These are phyloP conservation scores for Lydus trimaculatus DNA, from an alignment of 2,888 invertebrate species.

Conservation along the genomic window DNA sequence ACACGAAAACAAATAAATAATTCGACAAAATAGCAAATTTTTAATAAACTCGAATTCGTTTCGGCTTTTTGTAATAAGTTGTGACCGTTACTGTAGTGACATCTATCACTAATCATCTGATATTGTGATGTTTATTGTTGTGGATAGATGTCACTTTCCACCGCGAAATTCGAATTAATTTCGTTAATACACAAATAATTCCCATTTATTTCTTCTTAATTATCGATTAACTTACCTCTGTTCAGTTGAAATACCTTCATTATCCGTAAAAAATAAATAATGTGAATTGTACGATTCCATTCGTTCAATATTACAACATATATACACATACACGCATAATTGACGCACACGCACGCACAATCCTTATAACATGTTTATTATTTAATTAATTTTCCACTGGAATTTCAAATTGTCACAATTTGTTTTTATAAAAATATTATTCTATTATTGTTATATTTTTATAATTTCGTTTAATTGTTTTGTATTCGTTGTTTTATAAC, in stretches of 20 bases:
- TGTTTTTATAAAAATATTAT: background rate
- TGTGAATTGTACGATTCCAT: conserved; percentile 39
- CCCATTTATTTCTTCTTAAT: background rate
- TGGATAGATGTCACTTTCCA: background rate
- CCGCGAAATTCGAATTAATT: conserved; percentile 28
- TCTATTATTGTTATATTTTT: background rate
- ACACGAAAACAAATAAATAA: too few species aligned
- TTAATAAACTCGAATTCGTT: too few species aligned
- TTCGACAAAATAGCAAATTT: too few species aligned
- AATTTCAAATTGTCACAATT: background rate
- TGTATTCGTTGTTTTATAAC: background rate
- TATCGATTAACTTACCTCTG: conserved; percentile 35
- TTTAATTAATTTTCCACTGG: too few species aligned
- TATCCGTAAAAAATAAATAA: conserved; percentile 33
- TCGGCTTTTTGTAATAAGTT: too few species aligned
- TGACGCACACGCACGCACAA: too few species aligned
- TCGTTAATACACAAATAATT: background rate
- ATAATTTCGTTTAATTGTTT: background rate
- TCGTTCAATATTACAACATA: background rate
- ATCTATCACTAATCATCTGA: too few species aligned
- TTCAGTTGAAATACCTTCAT: conserved; percentile 29
- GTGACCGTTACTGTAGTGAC: too few species aligned
- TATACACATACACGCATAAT: too few species aligned
- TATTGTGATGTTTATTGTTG: too few species aligned
- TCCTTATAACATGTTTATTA: too few species aligned